Evolutionary conservation across 2,797 vertebrate genomes (phyloP), one percentile per base, ranked within the genome.

Genomic region (Falco berigora): DNA sequence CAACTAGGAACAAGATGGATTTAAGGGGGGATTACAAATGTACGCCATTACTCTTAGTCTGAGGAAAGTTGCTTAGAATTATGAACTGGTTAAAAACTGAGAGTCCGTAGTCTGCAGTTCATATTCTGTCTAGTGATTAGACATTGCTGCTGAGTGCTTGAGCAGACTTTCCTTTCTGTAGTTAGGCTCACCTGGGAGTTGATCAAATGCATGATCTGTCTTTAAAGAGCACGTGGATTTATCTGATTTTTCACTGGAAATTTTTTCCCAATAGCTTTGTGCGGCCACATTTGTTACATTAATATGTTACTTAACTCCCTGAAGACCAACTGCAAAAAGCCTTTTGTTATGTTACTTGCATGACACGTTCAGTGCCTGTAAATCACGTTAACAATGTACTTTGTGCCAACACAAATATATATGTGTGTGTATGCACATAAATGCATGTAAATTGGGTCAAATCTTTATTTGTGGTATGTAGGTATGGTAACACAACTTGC

Each of bases 401-500:
- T 71, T 36, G 32, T 76, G 30, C 24, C 28, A 25, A 16, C 21
- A 14, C 42, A 59, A 15, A 23, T 4, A 1, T 22, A 14, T 56
- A 4, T 22, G 5, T 56, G 5, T 58, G 10, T 36, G 12, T 17
- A 9, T 38, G 15, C 30, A 7, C 3, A 1, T 12, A 10, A 46
- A 21, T 11, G 14, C 30, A 2, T 44, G 27, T 72, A 21, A 77
- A 84, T 81, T 32, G 50, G 19, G 14, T 78, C 34, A 38, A 77
- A 42, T 90, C 34, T 92, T 53, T 52, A 3, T 67, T 14, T 86
- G 24, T 52, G 86, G 2, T 75, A 16, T 50, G 53, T 97, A 99
- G 99, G 98, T 89, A 98, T 99, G 94, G 99, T 99, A 94, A 96
- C 98, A 6, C 98, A 99, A 77, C 97, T 99, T 80, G 99, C 97